These are phyloP conservation scores for Anoplopoma fimbria DNA, from an alignment of 2,113 vertebrate genomes.

Conservation along the genomic window DNA sequence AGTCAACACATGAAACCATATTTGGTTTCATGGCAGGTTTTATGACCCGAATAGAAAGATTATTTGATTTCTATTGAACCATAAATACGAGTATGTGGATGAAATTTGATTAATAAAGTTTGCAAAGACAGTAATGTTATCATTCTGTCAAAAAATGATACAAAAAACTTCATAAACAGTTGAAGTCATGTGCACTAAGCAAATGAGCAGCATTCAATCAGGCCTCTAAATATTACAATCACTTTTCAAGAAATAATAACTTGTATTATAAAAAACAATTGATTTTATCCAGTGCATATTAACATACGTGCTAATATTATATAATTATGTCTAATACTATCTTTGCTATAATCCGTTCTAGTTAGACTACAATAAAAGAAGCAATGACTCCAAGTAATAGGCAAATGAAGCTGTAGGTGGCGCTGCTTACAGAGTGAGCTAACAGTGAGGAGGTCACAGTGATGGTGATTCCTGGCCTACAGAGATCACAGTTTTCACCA, in stretches of 20 bases:
- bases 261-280: background rate
- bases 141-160: background rate
- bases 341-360: background rate
- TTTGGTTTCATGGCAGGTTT: background rate
- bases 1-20: conserved; percentile 4
- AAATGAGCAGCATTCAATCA: background rate
- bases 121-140: background rate
- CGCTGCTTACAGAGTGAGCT: background rate
- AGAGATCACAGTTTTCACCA: conserved; percentile 71
- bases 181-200: background rate
- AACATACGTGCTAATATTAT: background rate
- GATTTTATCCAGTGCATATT: conserved; percentile 13
- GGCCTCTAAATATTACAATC: conserved; percentile 18
- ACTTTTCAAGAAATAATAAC: background rate
- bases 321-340: background rate
- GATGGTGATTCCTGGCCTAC: conserved; percentile 61
- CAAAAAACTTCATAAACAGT: background rate
- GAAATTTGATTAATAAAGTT: background rate
- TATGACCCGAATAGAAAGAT: background rate
- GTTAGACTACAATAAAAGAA: conserved; percentile 16
- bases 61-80: background rate
- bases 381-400: conserved; percentile 34
- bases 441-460: background rate
- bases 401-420: conserved; percentile 34
- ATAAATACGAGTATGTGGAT: background rate